A percentile compares a stretch with the other conserved stretches of the same genome.
phyloP scores from a whole-genome alignment of 2,797 vertebrate genomes.

The Moxostoma hubbsi region DNA sequence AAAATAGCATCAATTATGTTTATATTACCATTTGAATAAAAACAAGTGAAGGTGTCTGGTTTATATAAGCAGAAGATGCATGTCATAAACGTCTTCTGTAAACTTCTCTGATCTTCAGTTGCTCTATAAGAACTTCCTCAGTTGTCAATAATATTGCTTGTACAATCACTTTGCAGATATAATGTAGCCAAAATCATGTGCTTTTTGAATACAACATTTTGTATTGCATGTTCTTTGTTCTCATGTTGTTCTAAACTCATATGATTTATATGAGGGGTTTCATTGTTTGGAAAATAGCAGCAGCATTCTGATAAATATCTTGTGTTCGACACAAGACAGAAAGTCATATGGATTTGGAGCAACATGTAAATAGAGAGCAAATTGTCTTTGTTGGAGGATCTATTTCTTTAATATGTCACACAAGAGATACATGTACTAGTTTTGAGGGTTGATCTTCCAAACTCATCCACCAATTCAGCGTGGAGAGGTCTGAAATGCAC shows the following conservation, averaged over 20 bases:
- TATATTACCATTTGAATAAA: not conserved
- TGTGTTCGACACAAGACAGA: too few relatives aligned
- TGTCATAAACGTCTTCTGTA: not conserved
- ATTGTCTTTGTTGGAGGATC: too few relatives aligned
- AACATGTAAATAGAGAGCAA: too few relatives aligned
- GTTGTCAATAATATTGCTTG: not conserved
- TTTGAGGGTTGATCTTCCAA: not conserved
- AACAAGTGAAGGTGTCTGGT: not conserved
- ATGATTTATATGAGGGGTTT: too few relatives aligned
- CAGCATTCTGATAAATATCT: too few relatives aligned
- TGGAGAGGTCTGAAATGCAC: too few relatives aligned
- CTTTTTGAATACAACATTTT: too few relatives aligned
- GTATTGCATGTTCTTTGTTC: too few relatives aligned
- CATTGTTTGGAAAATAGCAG: too few relatives aligned
- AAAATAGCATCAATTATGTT: not conserved
- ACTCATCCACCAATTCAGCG: not conserved
- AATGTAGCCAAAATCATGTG: not conserved
- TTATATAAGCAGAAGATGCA: constrained; percentile 6
- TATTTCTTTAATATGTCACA: not conserved
- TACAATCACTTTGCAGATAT: not conserved
- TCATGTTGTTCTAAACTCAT: too few relatives aligned
- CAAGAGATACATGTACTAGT: not conserved
- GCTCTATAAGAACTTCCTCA: not conserved
- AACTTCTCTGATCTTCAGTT: constrained; percentile 13
- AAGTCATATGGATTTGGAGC: too few relatives aligned